Percentiles rank a stretch among this genome's conserved stretches.
Conservation (phyloP, 2,888 invertebrate species). For the Acleris holmiana region DNA sequence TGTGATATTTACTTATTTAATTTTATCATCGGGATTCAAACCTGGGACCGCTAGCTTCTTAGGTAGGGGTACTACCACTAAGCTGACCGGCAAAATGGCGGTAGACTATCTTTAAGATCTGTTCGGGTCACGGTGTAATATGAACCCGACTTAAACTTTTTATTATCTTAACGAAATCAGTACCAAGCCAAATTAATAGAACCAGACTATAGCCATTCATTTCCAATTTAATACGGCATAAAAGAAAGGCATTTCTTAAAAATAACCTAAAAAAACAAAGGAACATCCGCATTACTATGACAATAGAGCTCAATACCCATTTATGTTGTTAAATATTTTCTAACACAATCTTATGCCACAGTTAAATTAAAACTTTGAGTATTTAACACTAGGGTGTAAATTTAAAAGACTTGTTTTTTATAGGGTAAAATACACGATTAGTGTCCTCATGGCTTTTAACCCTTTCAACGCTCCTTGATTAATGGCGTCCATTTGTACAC, state of each 20-base stretch:
- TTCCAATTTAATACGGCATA: slow-evolving; percentile 23
- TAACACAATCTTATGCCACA: slow-evolving; percentile 14
- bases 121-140: no score
- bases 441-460: slow-evolving; percentile 66
- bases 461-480: slow-evolving; percentile 77
- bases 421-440: slow-evolving; percentile 61
- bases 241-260: slow-evolving; percentile 32
- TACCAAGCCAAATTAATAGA: slow-evolving; percentile 1
- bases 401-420: slow-evolving; percentile 22
- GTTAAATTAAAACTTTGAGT: slow-evolving; percentile 11
- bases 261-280: slow-evolving; percentile 35
- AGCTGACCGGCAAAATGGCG: no score
- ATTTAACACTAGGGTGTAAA: slow-evolving; percentile 36
- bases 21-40: no score
- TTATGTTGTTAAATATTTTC: slow-evolving; percentile 17
- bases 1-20: no score
- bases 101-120: no score
- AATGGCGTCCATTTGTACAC: slow-evolving; percentile 61
- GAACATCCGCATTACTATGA: slow-evolving; percentile 58
- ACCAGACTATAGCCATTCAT: slow-evolving; percentile 2
- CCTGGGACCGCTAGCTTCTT: no score
- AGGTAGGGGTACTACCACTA: no score
- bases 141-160: no score
- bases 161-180: no score
- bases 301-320: slow-evolving; percentile 52